These are phyloP conservation scores for Periophthalmus magnuspinnatus DNA, from an alignment of 2,797 vertebrate species.

Conservation along the genomic window DNA sequence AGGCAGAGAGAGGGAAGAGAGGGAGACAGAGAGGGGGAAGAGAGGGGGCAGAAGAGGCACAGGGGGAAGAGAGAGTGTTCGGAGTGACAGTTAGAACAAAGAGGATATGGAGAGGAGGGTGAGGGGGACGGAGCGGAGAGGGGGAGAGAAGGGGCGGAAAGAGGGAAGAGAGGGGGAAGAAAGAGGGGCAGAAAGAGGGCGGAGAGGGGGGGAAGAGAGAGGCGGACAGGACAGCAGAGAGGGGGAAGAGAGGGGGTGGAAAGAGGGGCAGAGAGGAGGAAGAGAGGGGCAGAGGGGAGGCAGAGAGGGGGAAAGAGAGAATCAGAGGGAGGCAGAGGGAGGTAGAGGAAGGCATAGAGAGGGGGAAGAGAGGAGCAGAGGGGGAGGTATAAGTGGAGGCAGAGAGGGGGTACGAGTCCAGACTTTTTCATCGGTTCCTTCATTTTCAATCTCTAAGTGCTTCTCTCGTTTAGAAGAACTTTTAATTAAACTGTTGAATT, in stretches of 20 bases:
- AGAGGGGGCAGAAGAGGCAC: no score
- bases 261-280: neutral
- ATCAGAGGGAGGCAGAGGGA: neutral
- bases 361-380: neutral
- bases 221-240: neutral
- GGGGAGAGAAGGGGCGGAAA: neutral
- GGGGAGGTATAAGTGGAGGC: no score
- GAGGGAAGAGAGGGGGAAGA: no score
- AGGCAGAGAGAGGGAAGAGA: neutral
- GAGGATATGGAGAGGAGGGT: no score
- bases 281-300: neutral
- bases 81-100: no score
- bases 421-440: neutral
- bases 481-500: constrained; percentile 1
- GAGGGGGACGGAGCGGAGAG: no score
- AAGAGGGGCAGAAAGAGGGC: neutral
- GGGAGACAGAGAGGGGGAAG: no score
- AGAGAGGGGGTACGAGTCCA: neutral
- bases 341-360: neutral
- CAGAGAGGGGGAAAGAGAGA: neutral
- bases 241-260: neutral
- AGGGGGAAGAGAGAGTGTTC: no score
- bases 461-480: neutral
- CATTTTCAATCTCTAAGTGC: neutral
- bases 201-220: neutral